Evolutionary conservation across 1,140 invertebrate species (phyloP).

Genomic region (Chrysoperla carnea): DNA sequence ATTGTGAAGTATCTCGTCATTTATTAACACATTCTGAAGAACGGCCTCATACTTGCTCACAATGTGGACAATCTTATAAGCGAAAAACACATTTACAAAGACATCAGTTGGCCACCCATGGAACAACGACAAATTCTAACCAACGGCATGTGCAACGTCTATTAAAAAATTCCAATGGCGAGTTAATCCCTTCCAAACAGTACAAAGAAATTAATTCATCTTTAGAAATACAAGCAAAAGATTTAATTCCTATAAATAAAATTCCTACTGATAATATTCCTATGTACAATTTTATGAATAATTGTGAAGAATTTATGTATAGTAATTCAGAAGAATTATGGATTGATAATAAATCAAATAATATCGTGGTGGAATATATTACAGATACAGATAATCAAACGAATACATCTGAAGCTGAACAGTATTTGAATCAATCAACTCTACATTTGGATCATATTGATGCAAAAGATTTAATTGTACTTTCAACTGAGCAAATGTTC

Average conservation of each 20-base stretch:
- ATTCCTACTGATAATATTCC: too few species aligned
- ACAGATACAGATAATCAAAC: too few species aligned
- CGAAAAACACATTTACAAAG: slow-evolving; percentile 7
- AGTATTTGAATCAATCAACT: neutral
- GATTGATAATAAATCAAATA: too few species aligned
- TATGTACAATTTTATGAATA: too few species aligned
- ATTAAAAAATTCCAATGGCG: neutral
- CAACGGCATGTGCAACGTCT: neutral
- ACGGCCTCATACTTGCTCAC: slow-evolving; percentile 5
- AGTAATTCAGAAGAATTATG: too few species aligned
- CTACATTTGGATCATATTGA: neutral
- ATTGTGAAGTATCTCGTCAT: slow-evolving; percentile 7
- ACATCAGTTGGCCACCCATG: slow-evolving; percentile 5
- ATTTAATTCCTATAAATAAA: too few species aligned
- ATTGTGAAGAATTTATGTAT: too few species aligned
- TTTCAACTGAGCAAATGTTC: too few species aligned
- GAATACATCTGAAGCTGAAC: too few species aligned
- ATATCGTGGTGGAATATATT: too few species aligned
- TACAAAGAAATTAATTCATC: too few species aligned
- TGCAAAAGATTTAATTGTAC: neutral
- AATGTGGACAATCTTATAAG: slow-evolving; percentile 8
- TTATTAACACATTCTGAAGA: slow-evolving; percentile 6
- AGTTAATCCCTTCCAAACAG: neutral
- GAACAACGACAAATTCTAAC: neutral
- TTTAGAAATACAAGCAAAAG: too few species aligned